Evolutionary conservation across 2,113 vertebrate genomes (phyloP).

Genomic region (Charadrius vociferus): DNA sequence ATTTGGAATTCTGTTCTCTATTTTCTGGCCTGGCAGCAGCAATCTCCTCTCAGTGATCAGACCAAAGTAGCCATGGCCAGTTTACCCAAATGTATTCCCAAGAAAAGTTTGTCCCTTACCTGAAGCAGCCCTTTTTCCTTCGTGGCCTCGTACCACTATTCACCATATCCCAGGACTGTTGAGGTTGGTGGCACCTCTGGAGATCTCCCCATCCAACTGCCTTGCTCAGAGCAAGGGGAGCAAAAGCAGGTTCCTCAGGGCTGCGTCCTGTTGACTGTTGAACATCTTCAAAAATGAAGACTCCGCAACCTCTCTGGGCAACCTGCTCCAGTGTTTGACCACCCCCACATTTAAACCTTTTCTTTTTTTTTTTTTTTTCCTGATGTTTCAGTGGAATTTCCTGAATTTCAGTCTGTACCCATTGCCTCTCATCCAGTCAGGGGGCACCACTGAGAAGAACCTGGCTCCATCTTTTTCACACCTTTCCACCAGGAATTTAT

Average conservation of each 20-base stretch:
- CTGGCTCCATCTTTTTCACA: neutral
- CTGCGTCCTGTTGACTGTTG: neutral
- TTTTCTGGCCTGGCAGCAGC: neutral
- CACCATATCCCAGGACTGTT: neutral
- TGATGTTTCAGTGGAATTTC: neutral
- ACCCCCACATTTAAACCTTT: neutral
- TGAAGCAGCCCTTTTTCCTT: neutral
- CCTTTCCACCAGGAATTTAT: neutral
- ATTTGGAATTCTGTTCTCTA: too few species aligned
- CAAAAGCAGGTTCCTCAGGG: neutral
- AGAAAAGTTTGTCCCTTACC: neutral
- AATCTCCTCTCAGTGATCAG: neutral
- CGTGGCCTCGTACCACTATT: neutral
- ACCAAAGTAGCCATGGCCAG: neutral
- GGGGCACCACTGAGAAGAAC: neutral
- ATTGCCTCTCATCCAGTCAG: neutral
- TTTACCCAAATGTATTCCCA: neutral
- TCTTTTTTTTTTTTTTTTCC: too few species aligned
- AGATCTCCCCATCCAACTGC: fast-evolving
- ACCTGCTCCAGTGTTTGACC: neutral
- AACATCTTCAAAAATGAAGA: neutral
- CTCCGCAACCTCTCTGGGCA: neutral
- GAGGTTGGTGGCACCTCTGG: neutral
- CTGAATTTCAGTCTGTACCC: neutral
- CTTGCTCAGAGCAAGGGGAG: neutral